Percentiles rank a stretch among this genome's conserved stretches.
Evolutionary conservation across 2,113 vertebrate genomes (phyloP).

Genomic region (Chionodraco myersi): DNA sequence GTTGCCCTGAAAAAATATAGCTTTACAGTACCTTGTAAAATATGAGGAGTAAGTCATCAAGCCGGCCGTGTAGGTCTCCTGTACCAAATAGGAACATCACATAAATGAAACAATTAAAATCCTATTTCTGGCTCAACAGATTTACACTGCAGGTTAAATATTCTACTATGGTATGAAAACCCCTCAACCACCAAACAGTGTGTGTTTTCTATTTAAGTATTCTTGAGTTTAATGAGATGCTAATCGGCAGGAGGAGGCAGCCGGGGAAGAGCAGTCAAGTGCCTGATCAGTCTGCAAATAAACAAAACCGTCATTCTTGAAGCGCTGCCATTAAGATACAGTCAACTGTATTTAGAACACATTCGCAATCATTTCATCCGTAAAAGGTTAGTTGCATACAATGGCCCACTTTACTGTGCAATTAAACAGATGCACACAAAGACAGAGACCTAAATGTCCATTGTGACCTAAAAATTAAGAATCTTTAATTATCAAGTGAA

Average conservation of each 20-base stretch:
- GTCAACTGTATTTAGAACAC: slow-evolving; percentile 38
- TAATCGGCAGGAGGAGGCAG: slow-evolving; percentile 38
- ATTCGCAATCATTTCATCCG: slow-evolving; percentile 27
- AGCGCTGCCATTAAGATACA: slow-evolving; percentile 34
- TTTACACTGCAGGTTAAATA: not conserved
- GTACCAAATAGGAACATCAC: slow-evolving; percentile 29
- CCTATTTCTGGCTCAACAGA: not conserved
- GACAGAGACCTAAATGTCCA: too few relatives aligned
- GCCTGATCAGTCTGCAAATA: slow-evolving; percentile 72
- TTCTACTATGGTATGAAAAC: not conserved
- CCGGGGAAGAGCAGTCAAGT: slow-evolving; percentile 66
- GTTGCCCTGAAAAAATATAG: not conserved
- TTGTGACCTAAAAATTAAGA: not conserved
- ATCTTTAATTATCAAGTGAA: not conserved
- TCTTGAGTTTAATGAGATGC: slow-evolving; percentile 69
- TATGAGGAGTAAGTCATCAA: slow-evolving; percentile 96
- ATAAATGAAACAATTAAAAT: not conserved
- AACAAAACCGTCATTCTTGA: slow-evolving; percentile 54
- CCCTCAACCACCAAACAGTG: not conserved
- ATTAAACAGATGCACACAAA: not conserved
- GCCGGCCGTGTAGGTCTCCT: slow-evolving; percentile 96
- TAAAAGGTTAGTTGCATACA: slow-evolving; percentile 18
- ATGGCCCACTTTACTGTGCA: not conserved
- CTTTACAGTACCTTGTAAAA: slow-evolving; percentile 92
- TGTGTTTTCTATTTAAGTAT: slow-evolving; percentile 53